Conservation (phyloP, 2,113 vertebrate species). For the Prunella fulvescens region DNA sequence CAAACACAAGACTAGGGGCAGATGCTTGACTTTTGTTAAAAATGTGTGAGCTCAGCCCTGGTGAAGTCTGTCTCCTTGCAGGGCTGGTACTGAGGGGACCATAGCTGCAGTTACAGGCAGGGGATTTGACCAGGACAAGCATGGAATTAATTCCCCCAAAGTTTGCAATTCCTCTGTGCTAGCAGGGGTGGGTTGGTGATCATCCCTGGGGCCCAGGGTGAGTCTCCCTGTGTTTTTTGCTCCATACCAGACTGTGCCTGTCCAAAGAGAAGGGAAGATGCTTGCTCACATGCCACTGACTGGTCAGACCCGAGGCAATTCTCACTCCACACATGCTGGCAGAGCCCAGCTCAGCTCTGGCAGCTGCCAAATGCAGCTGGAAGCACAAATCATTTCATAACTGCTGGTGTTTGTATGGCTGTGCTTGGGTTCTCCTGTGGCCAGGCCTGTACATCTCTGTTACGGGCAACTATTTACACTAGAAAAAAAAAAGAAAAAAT, state of each 20-base stretch:
- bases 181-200: not conserved
- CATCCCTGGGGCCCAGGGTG: not conserved
- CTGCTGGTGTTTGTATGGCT: conserved; percentile 10
- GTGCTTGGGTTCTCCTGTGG: not conserved
- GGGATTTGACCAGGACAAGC: not conserved
- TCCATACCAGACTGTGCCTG: not conserved
- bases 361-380: conserved; percentile 35
- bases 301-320: not conserved
- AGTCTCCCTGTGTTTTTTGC: not conserved
- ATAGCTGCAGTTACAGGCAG: not conserved
- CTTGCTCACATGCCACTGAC: not conserved
- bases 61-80: not conserved
- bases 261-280: not conserved
- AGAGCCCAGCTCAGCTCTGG: not conserved
- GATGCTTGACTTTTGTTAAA: not conserved
- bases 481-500: not conserved
- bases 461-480: conserved; percentile 28
- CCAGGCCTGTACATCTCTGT: conserved; percentile 40
- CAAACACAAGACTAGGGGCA: not conserved
- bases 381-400: conserved; percentile 37
- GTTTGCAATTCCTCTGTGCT: not conserved
- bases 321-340: not conserved
- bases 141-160: not conserved
- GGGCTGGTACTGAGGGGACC: not conserved
- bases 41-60: not conserved